Base-by-base conservation (phyloP, 2,113 vertebrate species). In the Camelus bactrianus region DNA sequence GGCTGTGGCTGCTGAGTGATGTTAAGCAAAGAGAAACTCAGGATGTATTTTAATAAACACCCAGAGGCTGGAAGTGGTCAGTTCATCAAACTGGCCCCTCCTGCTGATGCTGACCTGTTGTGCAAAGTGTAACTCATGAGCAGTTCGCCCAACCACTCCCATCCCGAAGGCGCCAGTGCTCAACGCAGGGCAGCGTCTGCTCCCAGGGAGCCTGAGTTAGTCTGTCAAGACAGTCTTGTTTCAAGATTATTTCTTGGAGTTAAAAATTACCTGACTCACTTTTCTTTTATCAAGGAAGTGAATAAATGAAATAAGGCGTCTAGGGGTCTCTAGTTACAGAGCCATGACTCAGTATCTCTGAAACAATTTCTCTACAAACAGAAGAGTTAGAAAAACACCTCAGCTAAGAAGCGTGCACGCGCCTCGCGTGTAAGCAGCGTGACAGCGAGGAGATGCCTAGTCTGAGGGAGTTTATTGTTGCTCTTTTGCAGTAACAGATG, bases 401-500 rank as follows among this genome's bases (percentile, higher is more conserved):
- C 82, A 76, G 70, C 52, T 58, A 70, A 50, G n/a, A 94, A 62
- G 24, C 7, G 35, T 50, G 20, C n/a, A 8, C 6, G 35, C 8
- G 3, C 75, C 52, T 93, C 64, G 35, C 6, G 65, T 35, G 52
- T 62, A 62, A 54, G 77, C 19, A 75, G 83, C 19, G 6, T 52
- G 56, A 60, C 46, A 60, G 35, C 6, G 69, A 94, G 70, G 67
- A 82, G 50, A 20, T 46, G 38, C 84, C 91, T 90, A 81, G 86
- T 84, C 79, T 24, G 77, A 95, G 94, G 85, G 93, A 91, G 80
- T 97, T 98, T 97, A 98, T 97, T 98, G 96, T 98, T 97, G 96
- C 70, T 82, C 81, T 92, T 95, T 88, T 95, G 95, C 90, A 96
- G 60, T 97, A 93, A 96, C 22, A 81, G 95, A 83, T 28, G 70